Evolutionary conservation across 2,888 invertebrate genomes (phyloP).

Genomic region (Scaptodrosophila latifasciaeformis): DNA sequence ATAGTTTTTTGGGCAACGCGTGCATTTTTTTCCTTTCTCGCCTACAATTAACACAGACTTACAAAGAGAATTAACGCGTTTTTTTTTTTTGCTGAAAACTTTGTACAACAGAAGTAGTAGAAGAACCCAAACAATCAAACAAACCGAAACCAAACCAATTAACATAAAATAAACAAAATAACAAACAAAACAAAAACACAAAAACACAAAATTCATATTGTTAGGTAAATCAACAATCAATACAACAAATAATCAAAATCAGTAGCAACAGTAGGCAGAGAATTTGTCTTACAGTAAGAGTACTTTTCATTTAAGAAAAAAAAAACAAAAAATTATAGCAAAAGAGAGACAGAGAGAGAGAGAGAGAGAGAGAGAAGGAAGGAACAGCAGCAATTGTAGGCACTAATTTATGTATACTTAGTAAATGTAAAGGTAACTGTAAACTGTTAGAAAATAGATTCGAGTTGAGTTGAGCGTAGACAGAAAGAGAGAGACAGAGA

Average conservation of each 20-base stretch:
- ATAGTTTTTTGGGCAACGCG: not conserved
- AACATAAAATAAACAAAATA: not conserved
- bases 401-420: no score
- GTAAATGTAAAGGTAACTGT: no score
- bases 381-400: conserved; percentile 39
- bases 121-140: conserved; percentile 31
- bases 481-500: no score
- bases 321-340: conserved; percentile 20
- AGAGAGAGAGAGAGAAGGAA: conserved; percentile 30
- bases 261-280: conserved; percentile 40
- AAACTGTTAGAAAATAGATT: no score
- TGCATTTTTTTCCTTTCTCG: conserved; percentile 21
- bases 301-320: not conserved
- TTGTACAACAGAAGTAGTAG: conserved; percentile 48
- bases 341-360: conserved; percentile 1
- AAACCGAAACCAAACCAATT: conserved; percentile 14
- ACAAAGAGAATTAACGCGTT: conserved; percentile 32
- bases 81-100: conserved; percentile 47
- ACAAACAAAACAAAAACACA: conserved; percentile 11
- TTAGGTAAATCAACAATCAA: no score
- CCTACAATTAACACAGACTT: conserved; percentile 38
- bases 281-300: not conserved
- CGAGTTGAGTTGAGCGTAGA: no score
- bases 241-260: conserved; percentile 23
- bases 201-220: conserved; percentile 16